Conservation (phyloP, 2,888 invertebrate genomes). For the Dynastes hyllus region DNA sequence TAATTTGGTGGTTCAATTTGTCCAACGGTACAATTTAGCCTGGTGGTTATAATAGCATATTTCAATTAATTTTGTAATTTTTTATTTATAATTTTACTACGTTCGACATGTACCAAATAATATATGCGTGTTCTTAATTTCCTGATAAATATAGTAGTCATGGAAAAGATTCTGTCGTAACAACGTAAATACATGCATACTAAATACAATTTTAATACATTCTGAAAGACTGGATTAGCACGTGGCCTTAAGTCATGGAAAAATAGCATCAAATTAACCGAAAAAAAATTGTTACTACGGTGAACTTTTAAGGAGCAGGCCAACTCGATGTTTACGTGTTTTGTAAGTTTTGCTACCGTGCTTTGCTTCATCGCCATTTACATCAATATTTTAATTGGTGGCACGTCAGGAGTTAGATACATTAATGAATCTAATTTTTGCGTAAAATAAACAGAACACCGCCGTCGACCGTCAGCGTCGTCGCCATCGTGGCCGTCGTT, state of each 20-base stretch:
- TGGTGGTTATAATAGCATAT: too few relatives aligned
- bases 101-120: too few relatives aligned
- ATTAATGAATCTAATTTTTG: slow-evolving; percentile 59
- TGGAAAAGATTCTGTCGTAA: neutral
- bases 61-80: too few relatives aligned
- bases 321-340: slow-evolving; percentile 41
- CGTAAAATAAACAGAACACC: slow-evolving; percentile 55
- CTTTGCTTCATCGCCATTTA: slow-evolving; percentile 42
- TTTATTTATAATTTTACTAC: too few relatives aligned
- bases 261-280: slow-evolving; percentile 35
- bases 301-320: slow-evolving; percentile 28
- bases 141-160: neutral
- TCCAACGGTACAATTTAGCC: too few relatives aligned
- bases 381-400: slow-evolving; percentile 53
- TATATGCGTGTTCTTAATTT: neutral
- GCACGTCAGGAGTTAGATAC: slow-evolving; percentile 53
- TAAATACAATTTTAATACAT: neutral
- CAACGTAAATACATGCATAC: slow-evolving; percentile 7
- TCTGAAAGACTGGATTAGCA: neutral
- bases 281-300: slow-evolving; percentile 5
- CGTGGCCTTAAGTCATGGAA: slow-evolving; percentile 15
- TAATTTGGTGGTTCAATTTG: too few relatives aligned
- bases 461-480: slow-evolving; percentile 37
- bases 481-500: slow-evolving; percentile 35
- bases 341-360: slow-evolving; percentile 37